Base-by-base conservation (phyloP, 2,113 vertebrate genomes). In the Phyllostomus hastatus region DNA sequence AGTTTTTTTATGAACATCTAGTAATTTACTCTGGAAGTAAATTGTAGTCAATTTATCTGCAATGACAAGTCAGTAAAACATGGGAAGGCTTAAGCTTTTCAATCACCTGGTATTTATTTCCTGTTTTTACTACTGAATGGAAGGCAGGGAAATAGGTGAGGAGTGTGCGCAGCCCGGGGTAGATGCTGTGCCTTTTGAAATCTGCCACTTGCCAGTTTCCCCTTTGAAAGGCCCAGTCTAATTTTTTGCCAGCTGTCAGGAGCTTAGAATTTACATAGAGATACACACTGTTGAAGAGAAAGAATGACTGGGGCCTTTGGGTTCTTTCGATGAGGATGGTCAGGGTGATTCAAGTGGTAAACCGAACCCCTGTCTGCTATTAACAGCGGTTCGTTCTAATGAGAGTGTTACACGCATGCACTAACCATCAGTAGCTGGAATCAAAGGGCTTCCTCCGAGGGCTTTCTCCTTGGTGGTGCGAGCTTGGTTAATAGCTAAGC, bases 1-100 rank as follows among this genome's bases (percentile, higher is more conserved):
- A 85, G 83, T 94, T n/a, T 52, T 96, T 97, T 89, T 90, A 98
- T 97, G 98, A 98, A 97, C 97, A 98, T 98, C 96, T 97, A 98
- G 97, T 98, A 11, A 98, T 98, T 98, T 98, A 98, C 97, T 98
- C 98, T 97, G 94, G 88, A 98, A 98, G 97, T 98, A 98, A 98
- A 98, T 98, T 98, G 98, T 96, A 98, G 97, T 96, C 95, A 92
- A 97, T 98, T 98, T 98, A 97, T 97, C 95, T 95, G 90, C 88
- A 94, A 97, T 97, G 97, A 98, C 98, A 98, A 98, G 98, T 97
- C 98, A 97, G 97, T 98, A 98, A 98, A 98, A 97, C 96, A 98
- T 97, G 86, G 52, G 88, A 98, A 96, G 89, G 48, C 88, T 97
- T 79, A 86, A 96, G 95, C 67, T 96, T 97, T 97, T 97, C 97